These are phyloP conservation scores for Pterobdella sp. DNA, from an alignment of 2,888 invertebrate genomes.

Conservation along the genomic window DNA sequence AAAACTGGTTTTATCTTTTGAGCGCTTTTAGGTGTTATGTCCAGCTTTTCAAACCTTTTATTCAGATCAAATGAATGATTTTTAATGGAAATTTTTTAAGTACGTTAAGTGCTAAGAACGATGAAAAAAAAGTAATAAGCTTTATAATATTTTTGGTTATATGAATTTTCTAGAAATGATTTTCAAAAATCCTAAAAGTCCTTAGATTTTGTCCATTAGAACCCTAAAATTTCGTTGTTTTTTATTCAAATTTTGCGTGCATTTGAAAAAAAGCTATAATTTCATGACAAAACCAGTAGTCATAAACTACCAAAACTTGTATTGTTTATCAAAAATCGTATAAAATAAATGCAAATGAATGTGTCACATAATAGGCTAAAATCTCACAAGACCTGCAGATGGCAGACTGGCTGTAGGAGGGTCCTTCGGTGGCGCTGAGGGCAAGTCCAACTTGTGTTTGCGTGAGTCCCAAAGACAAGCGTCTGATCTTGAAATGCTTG, in stretches of 20 bases:
- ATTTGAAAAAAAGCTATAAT: too few species aligned
- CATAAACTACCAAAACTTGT: too few species aligned
- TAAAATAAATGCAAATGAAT: too few species aligned
- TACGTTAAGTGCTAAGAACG: not conserved
- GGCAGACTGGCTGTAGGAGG: slow-evolving; percentile 96
- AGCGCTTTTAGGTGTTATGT: slow-evolving; percentile 97
- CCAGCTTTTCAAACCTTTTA: slow-evolving; percentile 83
- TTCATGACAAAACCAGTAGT: too few species aligned
- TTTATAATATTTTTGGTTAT: not conserved
- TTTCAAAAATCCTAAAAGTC: too few species aligned
- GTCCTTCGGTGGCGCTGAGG: slow-evolving; percentile 87
- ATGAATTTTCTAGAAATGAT: slow-evolving; percentile 5
- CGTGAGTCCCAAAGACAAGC: slow-evolving; percentile 84
- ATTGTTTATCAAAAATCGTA: too few species aligned
- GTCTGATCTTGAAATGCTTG: slow-evolving; percentile 86
- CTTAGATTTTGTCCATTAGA: too few species aligned
- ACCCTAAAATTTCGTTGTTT: too few species aligned
- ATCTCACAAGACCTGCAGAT: slow-evolving; percentile 80
- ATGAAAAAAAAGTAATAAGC: not conserved
- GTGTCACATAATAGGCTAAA: too few species aligned
- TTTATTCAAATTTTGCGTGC: too few species aligned
- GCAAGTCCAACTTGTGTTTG: slow-evolving; percentile 84
- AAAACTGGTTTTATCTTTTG: slow-evolving; percentile 97
- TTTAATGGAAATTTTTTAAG: not conserved
- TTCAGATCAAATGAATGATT: not conserved